Evolutionary conservation across 2,797 vertebrate genomes (phyloP).

Genomic region (Rhinogobio ventralis): DNA sequence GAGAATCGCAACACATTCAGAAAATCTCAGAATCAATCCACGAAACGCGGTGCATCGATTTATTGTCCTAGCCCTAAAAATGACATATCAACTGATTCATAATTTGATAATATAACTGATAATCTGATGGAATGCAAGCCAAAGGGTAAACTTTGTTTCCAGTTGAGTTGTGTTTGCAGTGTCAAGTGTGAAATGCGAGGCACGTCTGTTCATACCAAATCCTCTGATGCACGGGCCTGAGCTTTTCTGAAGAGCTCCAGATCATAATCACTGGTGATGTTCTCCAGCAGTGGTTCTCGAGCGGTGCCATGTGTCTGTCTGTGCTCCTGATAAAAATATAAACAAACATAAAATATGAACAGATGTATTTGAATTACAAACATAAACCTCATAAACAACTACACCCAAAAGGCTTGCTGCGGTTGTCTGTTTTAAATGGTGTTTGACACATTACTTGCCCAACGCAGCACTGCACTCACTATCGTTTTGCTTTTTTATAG

Average conservation of each 20-base stretch:
- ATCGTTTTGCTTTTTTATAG: neutral
- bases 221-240: constrained; percentile 87
- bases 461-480: neutral
- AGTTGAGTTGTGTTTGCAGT: neutral
- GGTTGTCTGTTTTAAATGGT: neutral
- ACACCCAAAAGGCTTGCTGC: neutral
- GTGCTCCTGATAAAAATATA: constrained; percentile 77
- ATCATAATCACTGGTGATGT: constrained; percentile 90
- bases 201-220: constrained; percentile 79
- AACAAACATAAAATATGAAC: neutral
- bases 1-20: too few relatives aligned
- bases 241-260: constrained; percentile 90
- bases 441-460: neutral
- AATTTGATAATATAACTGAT: too few relatives aligned
- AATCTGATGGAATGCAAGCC: neutral
- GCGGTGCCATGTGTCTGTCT: constrained; percentile 85
- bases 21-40: too few relatives aligned
- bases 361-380: neutral
- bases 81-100: neutral
- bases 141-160: neutral
- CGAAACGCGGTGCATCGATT: too few relatives aligned
- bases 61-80: neutral
- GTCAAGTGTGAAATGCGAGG: neutral
- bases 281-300: constrained; percentile 87
- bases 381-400: neutral